Percentiles rank a stretch among this genome's conserved stretches.
Conservation (phyloP, 2,888 invertebrate species). For the Standfussiana lucernea region DNA sequence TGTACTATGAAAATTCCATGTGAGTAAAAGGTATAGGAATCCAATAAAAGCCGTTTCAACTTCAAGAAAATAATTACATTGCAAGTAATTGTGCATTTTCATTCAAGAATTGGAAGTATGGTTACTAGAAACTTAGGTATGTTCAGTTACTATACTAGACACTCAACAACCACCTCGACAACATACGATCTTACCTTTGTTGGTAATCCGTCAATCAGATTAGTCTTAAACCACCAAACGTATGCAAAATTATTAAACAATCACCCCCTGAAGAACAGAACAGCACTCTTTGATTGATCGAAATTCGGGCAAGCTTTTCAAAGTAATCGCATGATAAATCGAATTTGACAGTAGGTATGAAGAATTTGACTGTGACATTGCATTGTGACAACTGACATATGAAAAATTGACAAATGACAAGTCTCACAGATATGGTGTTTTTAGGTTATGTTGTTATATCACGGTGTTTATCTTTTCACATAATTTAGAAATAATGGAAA, state of each 20-base stretch:
- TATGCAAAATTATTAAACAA: neutral
- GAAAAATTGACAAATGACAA: neutral
- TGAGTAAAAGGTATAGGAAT: neutral
- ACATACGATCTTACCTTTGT: neutral
- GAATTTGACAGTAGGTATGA: neutral
- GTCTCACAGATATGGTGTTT: neutral
- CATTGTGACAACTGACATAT: neutral
- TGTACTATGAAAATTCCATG: neutral
- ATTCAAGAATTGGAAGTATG: neutral
- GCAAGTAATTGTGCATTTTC: neutral
- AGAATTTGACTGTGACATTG: neutral
- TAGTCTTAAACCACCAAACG: neutral
- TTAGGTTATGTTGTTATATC: slow-evolving; percentile 56
- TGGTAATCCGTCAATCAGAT: neutral
- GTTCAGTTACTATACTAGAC: neutral
- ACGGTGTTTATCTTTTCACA: slow-evolving; percentile 24
- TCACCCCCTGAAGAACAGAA: neutral
- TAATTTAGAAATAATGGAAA: slow-evolving; percentile 60
- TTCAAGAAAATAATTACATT: neutral
- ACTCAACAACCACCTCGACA: neutral
- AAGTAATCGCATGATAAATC: neutral
- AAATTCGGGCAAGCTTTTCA: neutral
- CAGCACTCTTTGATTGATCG: neutral
- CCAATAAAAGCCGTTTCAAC: neutral
- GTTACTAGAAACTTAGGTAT: neutral